Evolutionary conservation across 64 coral and sea anemone species (phyloP).

Genomic region (Pocillopora damicornis): DNA sequence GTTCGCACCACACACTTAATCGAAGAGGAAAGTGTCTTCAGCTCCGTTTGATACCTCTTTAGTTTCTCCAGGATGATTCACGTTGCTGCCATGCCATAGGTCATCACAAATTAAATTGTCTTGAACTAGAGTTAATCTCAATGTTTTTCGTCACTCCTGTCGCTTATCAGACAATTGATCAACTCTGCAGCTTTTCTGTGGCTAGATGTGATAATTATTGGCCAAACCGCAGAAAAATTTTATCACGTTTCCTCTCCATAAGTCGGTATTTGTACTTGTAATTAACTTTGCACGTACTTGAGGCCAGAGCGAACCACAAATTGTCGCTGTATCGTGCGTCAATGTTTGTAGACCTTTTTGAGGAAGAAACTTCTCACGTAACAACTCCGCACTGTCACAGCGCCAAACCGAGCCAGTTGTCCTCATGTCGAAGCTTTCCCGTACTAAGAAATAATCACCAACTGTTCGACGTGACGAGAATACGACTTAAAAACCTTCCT

Average conservation of each 20-base stretch:
- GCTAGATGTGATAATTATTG: constrained; percentile 2
- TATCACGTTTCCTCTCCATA: not conserved
- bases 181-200: not conserved
- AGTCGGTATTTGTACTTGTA: not conserved
- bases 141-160: not conserved
- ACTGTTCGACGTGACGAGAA: too few relatives aligned
- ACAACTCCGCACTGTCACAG: too few relatives aligned
- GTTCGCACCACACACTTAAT: not conserved
- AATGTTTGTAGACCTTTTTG: not conserved
- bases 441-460: not conserved
- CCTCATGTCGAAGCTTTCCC: not conserved
- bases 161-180: not conserved
- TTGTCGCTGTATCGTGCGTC: not conserved
- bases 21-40: not conserved
- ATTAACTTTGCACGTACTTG: constrained; percentile 2
- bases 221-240: not conserved
- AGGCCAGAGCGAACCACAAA: not conserved
- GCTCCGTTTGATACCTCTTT: too few relatives aligned
- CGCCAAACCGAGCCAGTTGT: too few relatives aligned
- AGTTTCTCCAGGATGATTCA: too few relatives aligned
- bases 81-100: not conserved
- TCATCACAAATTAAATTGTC: not conserved
- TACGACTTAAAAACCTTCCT: not conserved
- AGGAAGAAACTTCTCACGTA: not conserved
- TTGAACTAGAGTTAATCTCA: not conserved